Evolutionary conservation across 2,888 invertebrate genomes (phyloP), one percentile per base, ranked within the genome.

Genomic region (Trichogramma evanescens): DNA sequence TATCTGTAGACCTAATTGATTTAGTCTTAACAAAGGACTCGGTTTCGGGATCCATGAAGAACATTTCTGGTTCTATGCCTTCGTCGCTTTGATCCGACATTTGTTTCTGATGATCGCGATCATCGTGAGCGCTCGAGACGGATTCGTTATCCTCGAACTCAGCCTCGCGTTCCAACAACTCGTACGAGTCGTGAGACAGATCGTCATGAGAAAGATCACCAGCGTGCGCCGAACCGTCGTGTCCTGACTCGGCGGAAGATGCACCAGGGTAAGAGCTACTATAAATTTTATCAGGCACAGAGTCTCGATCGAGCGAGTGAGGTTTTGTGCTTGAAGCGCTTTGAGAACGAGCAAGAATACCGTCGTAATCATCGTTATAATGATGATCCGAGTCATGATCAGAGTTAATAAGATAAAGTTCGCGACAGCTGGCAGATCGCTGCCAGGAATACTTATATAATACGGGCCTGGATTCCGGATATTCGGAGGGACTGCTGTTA

Each of bases 261-360:
- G 89, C 90, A 59, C 92, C 92, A 38, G 93, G 93, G 77, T 91
- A 93, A 75, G 90, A 91, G 65, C 90, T 90, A 38, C 91, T 91
- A 79, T 91, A 92, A 5, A 91, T 86, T 75, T 90, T 89, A 55
- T 88, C 82, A 1, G 84, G 82, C 56, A 84, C 76, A 64, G 84
- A 84, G 72, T 87, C 86, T 72, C 87, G 86, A 71, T 89, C 89
- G 62, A 88, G 80, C 62, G 82, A 83, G 64, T 82, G 81, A 62
- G 82, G 79, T 66, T 83, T 82, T 6, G 88, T 87, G 70, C 82
- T 83, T 68, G 83, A 83, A 8, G 83, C 82, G 67, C 84, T 82
- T 71, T 86, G 87, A 67, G 83, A 83, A 68, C 84, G 83, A 66
- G 26, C 26, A 13, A 85, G 82, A 62, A 82, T 83, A 70, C 88